A percentile compares a stretch with the other conserved stretches of the same genome.
Evolutionary conservation across 2,888 invertebrate genomes (phyloP).

Genomic region (Leptinotarsa rubiginosa): DNA sequence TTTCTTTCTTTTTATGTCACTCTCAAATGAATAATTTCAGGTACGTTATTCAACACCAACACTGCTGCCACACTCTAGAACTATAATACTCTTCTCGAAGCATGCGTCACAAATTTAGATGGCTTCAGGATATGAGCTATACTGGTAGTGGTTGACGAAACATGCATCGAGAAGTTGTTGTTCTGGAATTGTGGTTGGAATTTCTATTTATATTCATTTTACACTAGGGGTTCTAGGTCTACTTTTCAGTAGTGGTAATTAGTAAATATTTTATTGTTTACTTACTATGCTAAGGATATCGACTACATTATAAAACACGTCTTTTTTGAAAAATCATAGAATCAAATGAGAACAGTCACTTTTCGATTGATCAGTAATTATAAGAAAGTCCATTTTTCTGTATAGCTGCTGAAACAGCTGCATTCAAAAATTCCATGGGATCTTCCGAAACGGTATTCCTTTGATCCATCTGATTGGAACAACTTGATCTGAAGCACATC

Average conservation of each 20-base stretch:
- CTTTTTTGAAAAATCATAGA: background rate
- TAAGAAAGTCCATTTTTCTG: conserved; percentile 77
- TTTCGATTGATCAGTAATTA: conserved; percentile 34
- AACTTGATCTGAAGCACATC: conserved; percentile 38
- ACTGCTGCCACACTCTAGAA: too few species aligned
- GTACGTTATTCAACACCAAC: too few species aligned
- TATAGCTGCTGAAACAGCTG: conserved; percentile 81
- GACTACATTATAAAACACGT: conserved; percentile 1
- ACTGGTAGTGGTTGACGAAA: too few species aligned
- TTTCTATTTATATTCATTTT: too few species aligned
- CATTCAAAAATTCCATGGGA: conserved; percentile 73
- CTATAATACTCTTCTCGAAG: too few species aligned
- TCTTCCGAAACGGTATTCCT: conserved; percentile 49
- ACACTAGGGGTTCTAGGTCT: too few species aligned
- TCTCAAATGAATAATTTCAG: too few species aligned
- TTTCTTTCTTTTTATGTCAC: too few species aligned
- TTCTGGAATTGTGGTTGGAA: too few species aligned
- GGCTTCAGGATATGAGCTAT: too few species aligned
- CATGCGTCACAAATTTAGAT: too few species aligned
- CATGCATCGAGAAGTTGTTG: too few species aligned
- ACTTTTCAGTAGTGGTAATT: background rate
- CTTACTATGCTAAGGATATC: background rate
- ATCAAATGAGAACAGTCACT: background rate
- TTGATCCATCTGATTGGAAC: conserved; percentile 36
- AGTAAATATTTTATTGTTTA: background rate